Conservation (phyloP, 1,140 invertebrate genomes). For the Drosophila suzukii region DNA sequence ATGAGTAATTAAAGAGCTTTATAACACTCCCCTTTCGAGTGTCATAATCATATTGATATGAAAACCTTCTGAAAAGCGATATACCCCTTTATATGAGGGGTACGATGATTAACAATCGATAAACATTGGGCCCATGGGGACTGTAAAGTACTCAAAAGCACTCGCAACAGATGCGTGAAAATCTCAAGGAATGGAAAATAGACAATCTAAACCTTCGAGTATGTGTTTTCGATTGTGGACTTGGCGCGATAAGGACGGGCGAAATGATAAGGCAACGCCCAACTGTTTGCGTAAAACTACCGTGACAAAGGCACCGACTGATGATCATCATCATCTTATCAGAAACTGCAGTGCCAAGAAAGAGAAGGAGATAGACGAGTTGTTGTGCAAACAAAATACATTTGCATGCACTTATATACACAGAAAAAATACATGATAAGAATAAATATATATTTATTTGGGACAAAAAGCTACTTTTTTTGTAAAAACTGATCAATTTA, state of each 20-base stretch:
- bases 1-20: background rate
- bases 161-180: constrained; percentile 8
- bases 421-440: background rate
- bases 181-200: constrained; percentile 23
- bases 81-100: constrained; percentile 2
- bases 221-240: constrained; percentile 5
- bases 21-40: background rate
- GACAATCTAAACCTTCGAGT: constrained; percentile 27
- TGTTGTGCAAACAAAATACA: constrained; percentile 62
- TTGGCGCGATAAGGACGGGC: constrained; percentile 46
- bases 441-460: background rate
- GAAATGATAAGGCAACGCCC: constrained; percentile 45
- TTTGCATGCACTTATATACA: background rate
- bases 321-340: constrained; percentile 50
- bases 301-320: constrained; percentile 15
- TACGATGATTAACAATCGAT: constrained; percentile 6
- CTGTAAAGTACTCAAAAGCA: constrained; percentile 8
- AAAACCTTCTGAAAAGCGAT: background rate
- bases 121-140: constrained; percentile 5
- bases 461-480: too few relatives aligned
- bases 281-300: constrained; percentile 32
- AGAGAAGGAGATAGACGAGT: constrained; percentile 32
- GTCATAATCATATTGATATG: background rate
- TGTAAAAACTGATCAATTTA: too few relatives aligned
- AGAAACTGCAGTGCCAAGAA: constrained; percentile 41